phyloP scores from a whole-genome alignment of 2,113 vertebrate species.

The Cynocephalus volans region DNA sequence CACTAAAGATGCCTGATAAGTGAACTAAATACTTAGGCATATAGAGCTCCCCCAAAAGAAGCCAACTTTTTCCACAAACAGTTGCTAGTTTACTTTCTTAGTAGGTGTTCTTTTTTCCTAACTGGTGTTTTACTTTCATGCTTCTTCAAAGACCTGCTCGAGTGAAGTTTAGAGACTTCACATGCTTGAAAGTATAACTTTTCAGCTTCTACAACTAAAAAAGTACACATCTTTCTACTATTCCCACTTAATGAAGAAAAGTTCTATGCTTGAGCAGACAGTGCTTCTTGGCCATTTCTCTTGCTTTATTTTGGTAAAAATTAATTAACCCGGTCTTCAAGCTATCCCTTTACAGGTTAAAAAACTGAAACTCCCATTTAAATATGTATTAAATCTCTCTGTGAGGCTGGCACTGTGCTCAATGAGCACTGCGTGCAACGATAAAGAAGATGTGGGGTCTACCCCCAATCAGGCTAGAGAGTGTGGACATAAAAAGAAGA shows the following conservation, averaged over 20 bases:
- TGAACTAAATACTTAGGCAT: background rate
- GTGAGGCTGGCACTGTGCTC: background rate
- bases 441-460: background rate
- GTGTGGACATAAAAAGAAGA: background rate
- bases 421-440: background rate
- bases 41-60: background rate
- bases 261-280: background rate
- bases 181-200: background rate
- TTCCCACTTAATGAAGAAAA: constrained; percentile 13
- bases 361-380: background rate
- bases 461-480: background rate
- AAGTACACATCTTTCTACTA: background rate
- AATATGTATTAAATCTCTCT: background rate
- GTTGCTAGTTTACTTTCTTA: constrained; percentile 4
- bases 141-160: constrained; percentile 4
- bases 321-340: constrained; percentile 11
- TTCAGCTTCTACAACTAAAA: background rate
- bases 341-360: background rate
- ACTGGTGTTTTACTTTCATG: background rate
- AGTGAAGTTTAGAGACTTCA: background rate
- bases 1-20: background rate
- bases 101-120: background rate
- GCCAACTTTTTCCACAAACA: background rate
- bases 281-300: background rate
- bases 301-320: constrained; percentile 56